Percentiles rank a stretch among this genome's conserved stretches.
Evolutionary conservation across 2,888 invertebrate species (phyloP).

Genomic region (Dolichomitus sp.): DNA sequence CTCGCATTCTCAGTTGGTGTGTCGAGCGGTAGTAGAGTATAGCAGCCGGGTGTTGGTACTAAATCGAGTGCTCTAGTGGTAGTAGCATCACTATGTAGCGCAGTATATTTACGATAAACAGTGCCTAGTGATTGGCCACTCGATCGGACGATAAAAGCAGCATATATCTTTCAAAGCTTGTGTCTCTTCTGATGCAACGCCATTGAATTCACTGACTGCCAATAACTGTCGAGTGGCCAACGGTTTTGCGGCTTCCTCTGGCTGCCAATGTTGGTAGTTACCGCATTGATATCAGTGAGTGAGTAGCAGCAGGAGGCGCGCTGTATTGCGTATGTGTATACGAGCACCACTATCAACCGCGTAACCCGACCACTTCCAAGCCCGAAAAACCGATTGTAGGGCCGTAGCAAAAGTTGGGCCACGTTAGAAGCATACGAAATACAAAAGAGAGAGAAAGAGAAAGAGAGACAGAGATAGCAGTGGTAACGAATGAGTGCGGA

Average conservation of each 20-base stretch:
- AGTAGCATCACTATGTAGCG: background rate
- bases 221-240: slow-evolving; percentile 24
- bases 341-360: slow-evolving; percentile 29
- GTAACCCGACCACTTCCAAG: slow-evolving; percentile 37
- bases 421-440: slow-evolving; percentile 5
- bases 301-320: slow-evolving; percentile 11
- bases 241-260: background rate
- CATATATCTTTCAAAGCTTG: background rate
- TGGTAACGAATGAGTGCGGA: slow-evolving; percentile 11
- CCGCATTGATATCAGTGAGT: slow-evolving; percentile 34
- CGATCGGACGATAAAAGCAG: background rate
- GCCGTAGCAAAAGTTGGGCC: slow-evolving; percentile 31
- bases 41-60: background rate
- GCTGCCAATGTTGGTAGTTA: background rate
- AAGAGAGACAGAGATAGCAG: slow-evolving; percentile 52
- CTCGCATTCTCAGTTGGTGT: slow-evolving; percentile 10
- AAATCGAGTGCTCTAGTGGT: slow-evolving; percentile 4
- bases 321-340: background rate
- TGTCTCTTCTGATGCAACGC: background rate
- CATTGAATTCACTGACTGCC: background rate
- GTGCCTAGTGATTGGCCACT: slow-evolving; percentile 12
- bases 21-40: background rate
- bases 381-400: slow-evolving; percentile 21
- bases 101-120: too few species aligned
- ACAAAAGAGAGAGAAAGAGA: slow-evolving; percentile 12